A percentile compares a stretch with the other conserved stretches of the same genome.
Conservation (phyloP, 2,797 vertebrate genomes). For the Coluber constrictor region DNA sequence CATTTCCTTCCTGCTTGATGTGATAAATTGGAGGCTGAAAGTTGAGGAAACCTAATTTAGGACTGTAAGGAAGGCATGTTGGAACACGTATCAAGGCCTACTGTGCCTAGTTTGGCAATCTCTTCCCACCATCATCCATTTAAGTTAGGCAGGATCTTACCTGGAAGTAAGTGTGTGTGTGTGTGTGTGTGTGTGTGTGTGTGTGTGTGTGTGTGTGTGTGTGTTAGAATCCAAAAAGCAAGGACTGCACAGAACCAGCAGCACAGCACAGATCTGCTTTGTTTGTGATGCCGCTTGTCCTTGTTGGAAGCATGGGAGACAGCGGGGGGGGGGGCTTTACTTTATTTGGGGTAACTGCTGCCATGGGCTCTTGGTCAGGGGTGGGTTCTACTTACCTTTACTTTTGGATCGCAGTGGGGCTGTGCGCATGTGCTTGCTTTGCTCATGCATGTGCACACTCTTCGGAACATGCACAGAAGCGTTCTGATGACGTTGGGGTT, state of each 20-base stretch:
- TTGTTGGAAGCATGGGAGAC: neutral
- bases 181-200: neutral
- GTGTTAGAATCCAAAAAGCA: neutral
- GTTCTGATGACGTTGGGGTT: too few relatives aligned
- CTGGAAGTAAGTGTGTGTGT: neutral
- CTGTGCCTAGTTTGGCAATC: neutral
- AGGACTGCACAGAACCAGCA: neutral
- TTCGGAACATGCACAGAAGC: too few relatives aligned
- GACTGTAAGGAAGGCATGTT: neutral
- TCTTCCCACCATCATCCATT: neutral
- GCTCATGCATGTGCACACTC: too few relatives aligned
- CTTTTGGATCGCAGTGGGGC: too few relatives aligned
- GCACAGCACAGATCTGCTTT: neutral
- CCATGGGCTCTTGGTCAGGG: neutral
- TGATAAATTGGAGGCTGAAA: neutral
- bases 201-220: neutral
- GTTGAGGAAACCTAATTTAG: neutral
- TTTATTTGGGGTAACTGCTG: neutral
- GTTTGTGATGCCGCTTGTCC: neutral
- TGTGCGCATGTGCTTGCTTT: too few relatives aligned
- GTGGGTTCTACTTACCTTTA: too few relatives aligned
- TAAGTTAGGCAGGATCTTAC: neutral
- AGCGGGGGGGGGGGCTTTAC: neutral
- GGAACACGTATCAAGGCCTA: neutral
- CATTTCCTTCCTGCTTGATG: neutral